phyloP scores from a whole-genome alignment of 1,140 invertebrate species.

The Drosophila watanabei region DNA sequence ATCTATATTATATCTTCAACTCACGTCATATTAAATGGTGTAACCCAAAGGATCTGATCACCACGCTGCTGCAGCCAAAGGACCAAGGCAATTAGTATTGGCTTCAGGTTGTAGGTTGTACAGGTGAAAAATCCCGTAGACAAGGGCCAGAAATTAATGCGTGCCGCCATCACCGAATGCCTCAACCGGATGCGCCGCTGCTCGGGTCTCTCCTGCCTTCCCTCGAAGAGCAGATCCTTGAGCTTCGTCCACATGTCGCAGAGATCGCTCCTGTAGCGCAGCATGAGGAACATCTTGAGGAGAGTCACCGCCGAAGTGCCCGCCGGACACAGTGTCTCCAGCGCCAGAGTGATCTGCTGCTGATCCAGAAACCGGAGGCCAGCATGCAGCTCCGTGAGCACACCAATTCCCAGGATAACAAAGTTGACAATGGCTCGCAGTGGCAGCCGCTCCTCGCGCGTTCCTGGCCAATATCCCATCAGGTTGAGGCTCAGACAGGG shows the following conservation, averaged over 20 bases:
- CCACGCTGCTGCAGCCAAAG: slow-evolving; percentile 21
- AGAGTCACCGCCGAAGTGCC: slow-evolving; percentile 73
- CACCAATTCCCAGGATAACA: slow-evolving; percentile 63
- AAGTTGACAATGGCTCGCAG: slow-evolving; percentile 47
- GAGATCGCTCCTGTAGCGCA: slow-evolving; percentile 53
- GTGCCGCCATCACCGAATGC: slow-evolving; percentile 43
- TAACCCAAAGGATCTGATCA: slow-evolving; percentile 43
- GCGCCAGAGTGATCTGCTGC: slow-evolving; percentile 37
- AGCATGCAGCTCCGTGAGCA: slow-evolving; percentile 70
- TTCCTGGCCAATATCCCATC: slow-evolving; percentile 71
- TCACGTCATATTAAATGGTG: slow-evolving; percentile 81
- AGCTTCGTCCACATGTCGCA: slow-evolving; percentile 30
- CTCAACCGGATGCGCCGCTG: slow-evolving; percentile 36
- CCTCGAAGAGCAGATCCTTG: slow-evolving; percentile 28
- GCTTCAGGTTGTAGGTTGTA: slow-evolving; percentile 68
- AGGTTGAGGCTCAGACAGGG: slow-evolving; percentile 50
- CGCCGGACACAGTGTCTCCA: slow-evolving; percentile 79
- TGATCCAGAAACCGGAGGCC: slow-evolving; percentile 19
- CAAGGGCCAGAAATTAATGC: slow-evolving; percentile 72
- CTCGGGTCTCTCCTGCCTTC: background rate
- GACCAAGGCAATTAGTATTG: slow-evolving; percentile 55
- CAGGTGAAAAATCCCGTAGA: slow-evolving; percentile 66
- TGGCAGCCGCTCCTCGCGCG: rapidly evolving
- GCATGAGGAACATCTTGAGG: slow-evolving; percentile 71
- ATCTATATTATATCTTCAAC: slow-evolving; percentile 1